phyloP scores from a whole-genome alignment of 2,797 vertebrate species.

The Fistularia commersonii region DNA sequence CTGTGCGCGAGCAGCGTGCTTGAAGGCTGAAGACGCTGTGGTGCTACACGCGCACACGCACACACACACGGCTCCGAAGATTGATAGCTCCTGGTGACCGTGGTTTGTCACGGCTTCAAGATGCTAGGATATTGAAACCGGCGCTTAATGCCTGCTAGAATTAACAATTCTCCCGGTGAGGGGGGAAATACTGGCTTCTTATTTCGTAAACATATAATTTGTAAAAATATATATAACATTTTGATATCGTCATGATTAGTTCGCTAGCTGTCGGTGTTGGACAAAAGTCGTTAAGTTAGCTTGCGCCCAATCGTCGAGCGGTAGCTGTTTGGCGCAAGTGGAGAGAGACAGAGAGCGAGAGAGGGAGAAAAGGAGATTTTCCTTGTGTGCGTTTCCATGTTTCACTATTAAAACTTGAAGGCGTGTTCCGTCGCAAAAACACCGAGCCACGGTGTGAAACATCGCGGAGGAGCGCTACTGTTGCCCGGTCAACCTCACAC shows the following conservation, averaged over 20 bases:
- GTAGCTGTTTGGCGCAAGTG: constrained; percentile 15
- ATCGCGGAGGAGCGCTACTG: constrained; percentile 37
- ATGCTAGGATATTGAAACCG: not conserved
- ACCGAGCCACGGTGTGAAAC: constrained; percentile 39
- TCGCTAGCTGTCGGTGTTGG: constrained; percentile 12
- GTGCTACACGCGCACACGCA: constrained; percentile 37
- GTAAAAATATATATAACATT: not conserved
- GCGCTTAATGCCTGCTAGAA: not conserved
- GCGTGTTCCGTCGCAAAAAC: not conserved
- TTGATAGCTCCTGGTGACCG: constrained; percentile 23
- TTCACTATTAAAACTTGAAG: constrained; percentile 13
- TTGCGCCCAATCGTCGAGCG: not conserved
- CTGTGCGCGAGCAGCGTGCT: constrained; percentile 6
- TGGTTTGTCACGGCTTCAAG: constrained; percentile 18
- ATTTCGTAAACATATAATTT: too few species aligned
- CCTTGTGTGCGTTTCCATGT: too few species aligned
- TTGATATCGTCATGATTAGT: constrained; percentile 12
- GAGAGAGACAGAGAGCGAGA: not conserved
- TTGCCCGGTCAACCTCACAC: constrained; percentile 56
- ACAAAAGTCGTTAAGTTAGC: constrained; percentile 6
- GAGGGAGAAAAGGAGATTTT: not conserved
- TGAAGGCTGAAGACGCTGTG: constrained; percentile 29
- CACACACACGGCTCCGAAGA: constrained; percentile 6
- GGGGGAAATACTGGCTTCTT: too few species aligned
- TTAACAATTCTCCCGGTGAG: too few species aligned